Evolutionary conservation across 2,797 vertebrate genomes (phyloP), one percentile per base, ranked within the genome.

Genomic region (Bradypodion pumilum): DNA sequence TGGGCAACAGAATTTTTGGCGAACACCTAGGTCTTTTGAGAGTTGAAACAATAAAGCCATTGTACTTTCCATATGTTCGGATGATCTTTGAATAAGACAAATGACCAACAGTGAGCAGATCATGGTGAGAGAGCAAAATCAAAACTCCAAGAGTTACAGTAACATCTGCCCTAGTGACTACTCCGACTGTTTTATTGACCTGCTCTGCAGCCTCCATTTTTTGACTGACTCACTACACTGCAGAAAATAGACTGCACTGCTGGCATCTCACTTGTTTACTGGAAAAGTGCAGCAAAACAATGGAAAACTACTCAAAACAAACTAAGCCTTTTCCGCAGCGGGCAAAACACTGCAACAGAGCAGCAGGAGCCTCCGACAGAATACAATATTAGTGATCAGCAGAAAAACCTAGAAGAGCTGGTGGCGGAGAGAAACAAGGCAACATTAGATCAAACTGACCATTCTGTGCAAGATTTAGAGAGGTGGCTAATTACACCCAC

Each of bases 311-410:
- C 27, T 12, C 19, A 78, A 65, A 78, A 66, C 12, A 72, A 35
- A 70, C 72, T 72, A 76, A 59, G 12, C 49, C 19, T 79, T 85
- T 70, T 62, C 27, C 29, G 76, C 75, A 85, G 37, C 65, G 80
- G 80, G 49, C 65, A 75, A 69, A 69, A 56, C 35, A 62, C 62
- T 85, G 73, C 56, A 42, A 70, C 79, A 74, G 23, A 70, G n/a
- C 72, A 74, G 60, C 46, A 81, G 62, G 32, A 27, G 76, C 52
- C 16, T 27, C 83, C 56, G 56, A 65, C n/a, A 56, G 44, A 78
- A 68, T 44, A 69, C 27, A 29, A 70, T 44, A 40, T n/a, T 63
- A 70, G 40, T 8, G 32, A 74, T 73, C 68, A 62, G 59, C 27
- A 35, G 9, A 65, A 86, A 23, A 62, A n/a, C 23, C 37, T 56